These are phyloP conservation scores for Cynopterus brachyotis DNA, from an alignment of 2,113 vertebrate species.

Conservation along the genomic window DNA sequence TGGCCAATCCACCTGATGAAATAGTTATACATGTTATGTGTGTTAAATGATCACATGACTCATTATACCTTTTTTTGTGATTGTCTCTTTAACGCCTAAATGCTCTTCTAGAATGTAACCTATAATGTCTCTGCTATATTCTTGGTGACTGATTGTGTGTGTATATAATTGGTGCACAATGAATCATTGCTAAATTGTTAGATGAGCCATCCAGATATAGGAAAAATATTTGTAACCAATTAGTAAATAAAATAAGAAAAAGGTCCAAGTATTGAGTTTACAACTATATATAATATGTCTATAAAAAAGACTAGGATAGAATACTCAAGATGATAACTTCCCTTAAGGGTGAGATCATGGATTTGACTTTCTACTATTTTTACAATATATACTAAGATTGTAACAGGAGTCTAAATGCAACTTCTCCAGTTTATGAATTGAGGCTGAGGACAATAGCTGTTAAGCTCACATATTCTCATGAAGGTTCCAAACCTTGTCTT, in stretches of 20 bases:
- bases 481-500: not conserved
- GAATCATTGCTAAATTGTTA: not conserved
- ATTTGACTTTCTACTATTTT: not conserved
- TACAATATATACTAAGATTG: not conserved
- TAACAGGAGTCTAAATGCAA: not conserved
- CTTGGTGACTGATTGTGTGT: not conserved
- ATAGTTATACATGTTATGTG: not conserved
- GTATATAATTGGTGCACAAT: not conserved
- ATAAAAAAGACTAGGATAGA: not conserved
- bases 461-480: not conserved
- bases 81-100: not conserved
- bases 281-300: not conserved
- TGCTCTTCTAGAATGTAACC: not conserved
- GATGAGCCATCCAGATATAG: not conserved
- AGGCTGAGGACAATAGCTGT: not conserved
- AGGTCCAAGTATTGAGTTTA: not conserved
- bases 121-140: not conserved
- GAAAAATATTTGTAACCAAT: not conserved
- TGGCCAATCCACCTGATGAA: not conserved
- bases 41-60: not conserved
- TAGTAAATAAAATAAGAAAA: not conserved
- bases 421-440: not conserved
- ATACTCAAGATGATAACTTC: not conserved
- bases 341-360: not conserved
- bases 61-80: not conserved